A percentile compares a stretch with the other conserved stretches of the same genome.
Conservation (phyloP, 2,888 invertebrate species). For the Hyposoter didymator region DNA sequence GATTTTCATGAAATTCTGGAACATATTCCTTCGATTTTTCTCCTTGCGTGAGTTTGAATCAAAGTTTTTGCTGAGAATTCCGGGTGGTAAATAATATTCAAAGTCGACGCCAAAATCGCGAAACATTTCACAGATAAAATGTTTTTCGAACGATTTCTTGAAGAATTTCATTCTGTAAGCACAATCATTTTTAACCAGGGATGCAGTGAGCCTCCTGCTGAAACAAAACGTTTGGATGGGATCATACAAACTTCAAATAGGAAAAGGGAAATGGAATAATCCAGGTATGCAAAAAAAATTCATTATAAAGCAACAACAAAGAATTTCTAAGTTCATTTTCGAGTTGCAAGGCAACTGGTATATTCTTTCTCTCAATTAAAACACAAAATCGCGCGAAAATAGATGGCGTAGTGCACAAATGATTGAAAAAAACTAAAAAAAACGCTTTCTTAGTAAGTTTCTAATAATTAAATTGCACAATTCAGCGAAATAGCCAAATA, state of each 20-base stretch:
- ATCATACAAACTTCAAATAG: constrained; percentile 72
- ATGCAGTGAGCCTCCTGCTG: constrained; percentile 74
- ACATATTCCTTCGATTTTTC: background rate
- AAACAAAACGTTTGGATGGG: constrained; percentile 71
- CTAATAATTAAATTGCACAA: too few relatives aligned
- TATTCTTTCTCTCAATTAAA: too few relatives aligned
- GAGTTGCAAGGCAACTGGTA: too few relatives aligned
- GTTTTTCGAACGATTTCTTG: background rate
- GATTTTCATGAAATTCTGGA: background rate
- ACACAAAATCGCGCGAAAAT: too few relatives aligned
- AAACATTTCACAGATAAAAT: background rate
- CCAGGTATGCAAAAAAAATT: constrained; percentile 16
- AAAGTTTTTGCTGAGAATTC: background rate
- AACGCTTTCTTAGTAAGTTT: too few relatives aligned
- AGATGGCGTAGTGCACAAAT: too few relatives aligned
- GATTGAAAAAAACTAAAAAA: too few relatives aligned
- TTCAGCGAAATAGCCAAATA: too few relatives aligned
- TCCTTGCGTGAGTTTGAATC: background rate
- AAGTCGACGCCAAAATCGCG: background rate
- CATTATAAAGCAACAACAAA: background rate
- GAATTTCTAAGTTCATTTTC: too few relatives aligned
- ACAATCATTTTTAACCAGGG: constrained; percentile 71
- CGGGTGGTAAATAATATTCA: background rate
- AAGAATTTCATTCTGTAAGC: background rate
- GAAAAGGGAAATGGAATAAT: constrained; percentile 63